Evolutionary conservation across 2,113 vertebrate genomes (phyloP).

Genomic region (Copsychus sechellarum): DNA sequence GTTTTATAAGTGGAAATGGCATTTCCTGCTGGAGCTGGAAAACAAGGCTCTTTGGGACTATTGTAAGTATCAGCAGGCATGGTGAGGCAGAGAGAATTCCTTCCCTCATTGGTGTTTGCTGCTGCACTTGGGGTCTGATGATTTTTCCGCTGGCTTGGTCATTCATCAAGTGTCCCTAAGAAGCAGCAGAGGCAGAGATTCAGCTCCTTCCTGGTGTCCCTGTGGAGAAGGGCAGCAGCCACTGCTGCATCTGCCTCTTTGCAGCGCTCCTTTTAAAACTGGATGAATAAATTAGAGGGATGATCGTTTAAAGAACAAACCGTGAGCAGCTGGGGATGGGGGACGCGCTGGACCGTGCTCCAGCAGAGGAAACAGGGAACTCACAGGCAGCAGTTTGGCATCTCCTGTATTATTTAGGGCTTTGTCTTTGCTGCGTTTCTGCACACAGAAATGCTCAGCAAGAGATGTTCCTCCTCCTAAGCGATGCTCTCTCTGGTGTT

Average conservation of each 20-base stretch:
- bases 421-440: not conserved
- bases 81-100: not conserved
- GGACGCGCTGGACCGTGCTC: not conserved
- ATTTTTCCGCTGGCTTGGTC: not conserved
- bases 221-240: not conserved
- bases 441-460: not conserved
- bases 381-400: not conserved
- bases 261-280: not conserved
- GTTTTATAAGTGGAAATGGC: not conserved
- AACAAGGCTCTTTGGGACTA: not conserved
- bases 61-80: not conserved
- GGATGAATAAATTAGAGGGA: slow-evolving; percentile 11
- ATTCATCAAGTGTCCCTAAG: not conserved
- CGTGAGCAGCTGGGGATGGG: not conserved
- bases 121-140: not conserved
- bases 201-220: not conserved
- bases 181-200: not conserved
- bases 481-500: not conserved
- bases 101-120: not conserved
- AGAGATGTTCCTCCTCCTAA: not conserved
- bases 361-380: not conserved
- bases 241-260: fast-evolving
- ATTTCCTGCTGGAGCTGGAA: not conserved
- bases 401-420: not conserved
- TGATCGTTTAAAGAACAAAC: not conserved